Evolutionary conservation across 2,888 invertebrate species (phyloP).

Genomic region (Cactoblastis cactorum): DNA sequence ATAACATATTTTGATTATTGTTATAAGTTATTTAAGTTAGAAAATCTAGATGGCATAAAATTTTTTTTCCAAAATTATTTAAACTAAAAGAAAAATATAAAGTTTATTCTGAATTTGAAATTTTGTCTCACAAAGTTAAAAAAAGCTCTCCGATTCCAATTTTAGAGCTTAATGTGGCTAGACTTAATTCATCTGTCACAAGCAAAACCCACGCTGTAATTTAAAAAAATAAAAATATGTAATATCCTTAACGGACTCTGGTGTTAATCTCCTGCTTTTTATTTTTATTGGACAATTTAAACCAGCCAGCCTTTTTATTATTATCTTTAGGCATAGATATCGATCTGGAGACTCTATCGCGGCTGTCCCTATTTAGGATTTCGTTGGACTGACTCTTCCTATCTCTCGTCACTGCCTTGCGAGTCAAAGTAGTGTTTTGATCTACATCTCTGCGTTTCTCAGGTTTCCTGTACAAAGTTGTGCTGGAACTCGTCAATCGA

Average conservation of each 20-base stretch:
- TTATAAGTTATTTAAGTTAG: no score
- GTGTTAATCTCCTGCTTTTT: constrained; percentile 64
- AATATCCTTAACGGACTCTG: constrained; percentile 65
- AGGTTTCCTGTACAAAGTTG: constrained; percentile 64
- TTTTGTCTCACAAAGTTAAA: no score
- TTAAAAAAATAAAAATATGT: no score
- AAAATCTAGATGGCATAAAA: no score
- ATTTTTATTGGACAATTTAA: constrained; percentile 79
- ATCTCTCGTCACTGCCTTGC: constrained; percentile 59
- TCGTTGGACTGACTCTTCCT: constrained; percentile 81
- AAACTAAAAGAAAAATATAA: no score
- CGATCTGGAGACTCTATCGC: constrained; percentile 80
- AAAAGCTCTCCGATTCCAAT: no score
- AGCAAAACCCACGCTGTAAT: no score
- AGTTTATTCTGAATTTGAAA: no score
- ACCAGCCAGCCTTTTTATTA: constrained; percentile 86
- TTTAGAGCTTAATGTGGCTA: no score
- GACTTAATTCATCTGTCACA: no score
- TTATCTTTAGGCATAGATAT: constrained; percentile 86
- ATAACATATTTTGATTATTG: no score
- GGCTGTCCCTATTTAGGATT: constrained; percentile 75
- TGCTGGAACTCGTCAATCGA: constrained; percentile 59
- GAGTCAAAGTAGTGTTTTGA: constrained; percentile 49
- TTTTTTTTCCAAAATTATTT: no score
- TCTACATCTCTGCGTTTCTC: constrained; percentile 59